Conservation (phyloP, 2,888 invertebrate genomes). For the Andricus quercusramuli region DNA sequence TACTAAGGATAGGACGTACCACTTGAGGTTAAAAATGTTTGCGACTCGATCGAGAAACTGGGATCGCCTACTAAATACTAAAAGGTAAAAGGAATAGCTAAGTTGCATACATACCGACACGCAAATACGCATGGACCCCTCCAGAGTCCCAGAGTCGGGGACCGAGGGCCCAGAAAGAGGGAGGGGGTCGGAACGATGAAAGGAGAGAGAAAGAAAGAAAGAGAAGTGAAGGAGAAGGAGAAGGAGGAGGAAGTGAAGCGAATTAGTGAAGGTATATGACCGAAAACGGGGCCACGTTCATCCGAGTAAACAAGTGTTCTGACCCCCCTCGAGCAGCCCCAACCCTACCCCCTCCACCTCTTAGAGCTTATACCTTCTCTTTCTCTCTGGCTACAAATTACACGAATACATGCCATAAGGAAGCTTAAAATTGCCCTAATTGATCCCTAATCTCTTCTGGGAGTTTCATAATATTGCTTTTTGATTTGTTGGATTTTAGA, state of each 20-base stretch:
- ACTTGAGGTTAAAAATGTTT: neutral
- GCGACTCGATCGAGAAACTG: constrained; percentile 24
- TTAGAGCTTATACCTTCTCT: constrained; percentile 9
- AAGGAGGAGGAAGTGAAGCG: constrained; percentile 69
- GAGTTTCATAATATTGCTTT: neutral
- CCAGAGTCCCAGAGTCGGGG: constrained; percentile 19
- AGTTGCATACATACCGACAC: constrained; percentile 27
- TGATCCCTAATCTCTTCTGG: neutral
- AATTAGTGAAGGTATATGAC: constrained; percentile 76
- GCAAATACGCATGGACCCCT: constrained; percentile 13
- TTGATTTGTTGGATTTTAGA: neutral
- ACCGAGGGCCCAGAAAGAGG: constrained; percentile 44
- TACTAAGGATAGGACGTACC: neutral
- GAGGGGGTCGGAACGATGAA: constrained; percentile 44
- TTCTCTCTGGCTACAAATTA: neutral
- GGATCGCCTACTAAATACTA: constrained; percentile 30
- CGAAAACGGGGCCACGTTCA: constrained; percentile 76
- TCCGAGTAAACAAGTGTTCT: constrained; percentile 74
- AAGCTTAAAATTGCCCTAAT: neutral
- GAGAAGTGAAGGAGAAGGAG: constrained; percentile 38
- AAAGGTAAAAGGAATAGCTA: constrained; percentile 31
- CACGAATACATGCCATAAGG: neutral
- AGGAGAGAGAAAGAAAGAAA: constrained; percentile 45
- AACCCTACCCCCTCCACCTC: constrained; percentile 9
- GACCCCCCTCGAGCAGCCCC: constrained; percentile 42